Percentiles rank a stretch among this genome's conserved stretches.
phyloP scores from a whole-genome alignment of 2,888 invertebrate genomes.

The Drosophila seclusa region DNA sequence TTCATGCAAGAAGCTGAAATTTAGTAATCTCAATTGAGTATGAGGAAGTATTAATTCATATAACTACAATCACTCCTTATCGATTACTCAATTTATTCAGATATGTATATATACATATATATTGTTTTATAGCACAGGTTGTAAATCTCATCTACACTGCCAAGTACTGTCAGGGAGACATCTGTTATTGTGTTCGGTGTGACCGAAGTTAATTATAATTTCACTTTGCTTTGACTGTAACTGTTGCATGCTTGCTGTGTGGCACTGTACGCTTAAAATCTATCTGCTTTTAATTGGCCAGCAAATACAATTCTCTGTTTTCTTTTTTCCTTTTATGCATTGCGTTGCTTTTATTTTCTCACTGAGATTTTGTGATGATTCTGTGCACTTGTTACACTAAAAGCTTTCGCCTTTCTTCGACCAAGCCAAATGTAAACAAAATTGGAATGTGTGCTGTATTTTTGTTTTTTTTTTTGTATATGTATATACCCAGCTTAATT shows the following conservation, averaged over 20 bases:
- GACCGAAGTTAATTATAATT: constrained; percentile 4
- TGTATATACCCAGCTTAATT: constrained; percentile 24
- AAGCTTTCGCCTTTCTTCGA: constrained; percentile 11
- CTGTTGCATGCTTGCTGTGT: constrained; percentile 50
- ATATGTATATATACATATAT: neutral
- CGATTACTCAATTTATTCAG: neutral
- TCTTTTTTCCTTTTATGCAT: neutral
- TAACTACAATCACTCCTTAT: neutral
- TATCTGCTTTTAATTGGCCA: constrained; percentile 37
- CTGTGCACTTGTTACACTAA: constrained; percentile 32
- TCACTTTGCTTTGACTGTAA: constrained; percentile 11
- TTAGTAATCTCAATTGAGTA: neutral
- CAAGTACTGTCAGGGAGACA: neutral
- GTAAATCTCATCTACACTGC: neutral
- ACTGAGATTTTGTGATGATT: constrained; percentile 25
- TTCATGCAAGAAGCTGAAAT: neutral
- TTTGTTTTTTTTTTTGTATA: neutral
- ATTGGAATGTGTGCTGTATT: constrained; percentile 23
- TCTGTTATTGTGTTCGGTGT: constrained; percentile 2
- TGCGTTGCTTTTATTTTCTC: constrained; percentile 7
- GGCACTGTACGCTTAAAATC: constrained; percentile 27
- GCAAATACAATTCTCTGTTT: constrained; percentile 5
- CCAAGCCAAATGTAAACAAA: constrained; percentile 37
- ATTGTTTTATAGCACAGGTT: neutral
- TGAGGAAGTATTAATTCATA: neutral